Evolutionary conservation across 2,113 vertebrate species (phyloP).

Genomic region (Actenoides lindsayi): DNA sequence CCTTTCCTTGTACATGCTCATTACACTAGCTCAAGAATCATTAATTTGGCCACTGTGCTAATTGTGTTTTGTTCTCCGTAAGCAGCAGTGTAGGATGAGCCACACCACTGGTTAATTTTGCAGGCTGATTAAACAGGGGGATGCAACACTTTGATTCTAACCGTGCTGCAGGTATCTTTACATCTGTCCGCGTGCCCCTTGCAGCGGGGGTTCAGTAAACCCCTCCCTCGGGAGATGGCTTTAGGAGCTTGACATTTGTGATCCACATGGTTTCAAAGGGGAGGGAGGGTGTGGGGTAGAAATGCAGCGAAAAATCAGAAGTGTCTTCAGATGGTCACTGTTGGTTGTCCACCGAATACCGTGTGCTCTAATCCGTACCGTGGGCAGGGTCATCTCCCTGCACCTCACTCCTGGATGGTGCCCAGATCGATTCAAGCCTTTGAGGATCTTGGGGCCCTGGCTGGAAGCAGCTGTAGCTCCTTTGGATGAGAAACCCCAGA

Average conservation of each 20-base stretch:
- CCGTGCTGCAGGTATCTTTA: neutral
- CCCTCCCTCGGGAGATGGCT: neutral
- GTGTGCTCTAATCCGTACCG: no score
- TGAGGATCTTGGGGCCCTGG: neutral
- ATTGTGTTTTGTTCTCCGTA: conserved; percentile 24
- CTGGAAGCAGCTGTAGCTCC: neutral
- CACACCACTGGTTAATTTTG: conserved; percentile 17
- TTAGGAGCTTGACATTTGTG: neutral
- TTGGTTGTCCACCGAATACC: no score
- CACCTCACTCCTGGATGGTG: neutral
- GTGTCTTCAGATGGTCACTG: neutral
- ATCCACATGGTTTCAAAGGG: neutral
- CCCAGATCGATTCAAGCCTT: accelerated
- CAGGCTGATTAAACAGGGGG: conserved; percentile 43
- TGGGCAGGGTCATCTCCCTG: neutral
- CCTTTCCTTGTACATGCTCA: neutral
- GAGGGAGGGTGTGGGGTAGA: no score
- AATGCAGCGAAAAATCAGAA: neutral
- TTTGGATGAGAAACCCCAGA: neutral
- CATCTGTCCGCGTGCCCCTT: neutral
- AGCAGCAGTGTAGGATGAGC: neutral
- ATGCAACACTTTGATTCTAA: conserved; percentile 32
- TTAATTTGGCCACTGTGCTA: conserved; percentile 23
- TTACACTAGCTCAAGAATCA: conserved; percentile 25
- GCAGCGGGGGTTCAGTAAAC: neutral